A percentile compares a stretch with the other conserved stretches of the same genome.
Conservation (phyloP, 2,113 vertebrate genomes). For the Callopanchax toddi region DNA sequence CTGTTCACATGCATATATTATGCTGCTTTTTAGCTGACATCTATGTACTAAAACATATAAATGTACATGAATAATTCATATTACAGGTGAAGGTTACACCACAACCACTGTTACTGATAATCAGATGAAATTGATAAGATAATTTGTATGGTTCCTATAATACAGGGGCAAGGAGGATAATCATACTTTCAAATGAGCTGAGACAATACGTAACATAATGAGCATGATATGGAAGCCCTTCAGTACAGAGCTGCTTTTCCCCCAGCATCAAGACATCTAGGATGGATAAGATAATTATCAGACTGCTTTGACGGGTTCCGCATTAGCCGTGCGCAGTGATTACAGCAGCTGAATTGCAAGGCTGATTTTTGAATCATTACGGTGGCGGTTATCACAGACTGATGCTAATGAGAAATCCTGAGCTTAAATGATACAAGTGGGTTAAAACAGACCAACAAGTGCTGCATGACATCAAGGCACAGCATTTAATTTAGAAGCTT, state of each 20-base stretch:
- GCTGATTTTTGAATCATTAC: slow-evolving; percentile 72
- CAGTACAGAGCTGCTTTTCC: slow-evolving; percentile 54
- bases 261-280: slow-evolving; percentile 61
- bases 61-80: slow-evolving; percentile 75
- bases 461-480: neutral
- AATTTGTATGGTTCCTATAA: slow-evolving; percentile 63
- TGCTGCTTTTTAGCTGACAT: slow-evolving; percentile 40
- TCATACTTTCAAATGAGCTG: slow-evolving; percentile 68
- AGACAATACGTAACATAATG: slow-evolving; percentile 69
- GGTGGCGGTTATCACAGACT: slow-evolving; percentile 56
- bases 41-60: slow-evolving; percentile 63
- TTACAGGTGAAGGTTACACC: slow-evolving; percentile 50
- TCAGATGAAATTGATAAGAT: slow-evolving; percentile 67
- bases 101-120: slow-evolving; percentile 66
- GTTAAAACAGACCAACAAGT: slow-evolving; percentile 41
- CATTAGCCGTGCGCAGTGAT: slow-evolving; percentile 74
- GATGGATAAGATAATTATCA: slow-evolving; percentile 79
- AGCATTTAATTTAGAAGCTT: slow-evolving; percentile 28
- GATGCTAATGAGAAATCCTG: slow-evolving; percentile 65
- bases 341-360: slow-evolving; percentile 71
- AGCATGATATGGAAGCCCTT: slow-evolving; percentile 65
- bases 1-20: no score
- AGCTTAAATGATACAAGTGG: slow-evolving; percentile 51
- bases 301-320: slow-evolving; percentile 63
- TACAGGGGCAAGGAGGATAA: slow-evolving; percentile 69